phyloP scores from a whole-genome alignment of 2,797 vertebrate species.

The Pangasius macronema region DNA sequence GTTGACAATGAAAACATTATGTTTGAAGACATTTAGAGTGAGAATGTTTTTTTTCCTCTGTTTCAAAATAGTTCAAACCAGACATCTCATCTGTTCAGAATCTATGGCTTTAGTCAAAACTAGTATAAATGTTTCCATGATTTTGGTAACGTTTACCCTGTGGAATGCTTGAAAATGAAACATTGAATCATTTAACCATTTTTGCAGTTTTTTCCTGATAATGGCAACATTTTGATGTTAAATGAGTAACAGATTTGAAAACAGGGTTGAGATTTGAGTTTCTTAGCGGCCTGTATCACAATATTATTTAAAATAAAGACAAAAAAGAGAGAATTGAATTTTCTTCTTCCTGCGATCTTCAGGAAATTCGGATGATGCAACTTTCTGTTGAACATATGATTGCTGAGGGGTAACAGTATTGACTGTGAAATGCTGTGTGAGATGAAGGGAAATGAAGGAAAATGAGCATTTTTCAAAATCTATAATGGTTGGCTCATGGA shows the following conservation, averaged over 20 bases:
- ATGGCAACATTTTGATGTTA: not conserved
- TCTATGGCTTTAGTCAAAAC: not conserved
- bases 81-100: constrained; percentile 9
- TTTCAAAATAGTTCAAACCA: not conserved
- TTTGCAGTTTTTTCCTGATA: not conserved
- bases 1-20: not conserved
- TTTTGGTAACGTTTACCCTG: not conserved
- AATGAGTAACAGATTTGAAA: not conserved
- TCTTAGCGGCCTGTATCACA: not conserved
- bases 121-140: not conserved
- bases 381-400: not conserved
- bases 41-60: not conserved
- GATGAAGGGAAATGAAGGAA: not conserved
- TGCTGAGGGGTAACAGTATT: not conserved
- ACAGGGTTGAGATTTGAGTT: no score
- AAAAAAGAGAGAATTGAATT: not conserved
- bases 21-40: not conserved
- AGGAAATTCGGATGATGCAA: not conserved
- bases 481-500: not conserved
- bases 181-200: not conserved
- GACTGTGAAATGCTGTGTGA: not conserved
- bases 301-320: not conserved
- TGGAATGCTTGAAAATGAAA: not conserved
- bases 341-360: not conserved
- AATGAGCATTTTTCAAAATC: not conserved